Conservation (phyloP, 1,140 invertebrate species). For the Penaeus vannamei region DNA sequence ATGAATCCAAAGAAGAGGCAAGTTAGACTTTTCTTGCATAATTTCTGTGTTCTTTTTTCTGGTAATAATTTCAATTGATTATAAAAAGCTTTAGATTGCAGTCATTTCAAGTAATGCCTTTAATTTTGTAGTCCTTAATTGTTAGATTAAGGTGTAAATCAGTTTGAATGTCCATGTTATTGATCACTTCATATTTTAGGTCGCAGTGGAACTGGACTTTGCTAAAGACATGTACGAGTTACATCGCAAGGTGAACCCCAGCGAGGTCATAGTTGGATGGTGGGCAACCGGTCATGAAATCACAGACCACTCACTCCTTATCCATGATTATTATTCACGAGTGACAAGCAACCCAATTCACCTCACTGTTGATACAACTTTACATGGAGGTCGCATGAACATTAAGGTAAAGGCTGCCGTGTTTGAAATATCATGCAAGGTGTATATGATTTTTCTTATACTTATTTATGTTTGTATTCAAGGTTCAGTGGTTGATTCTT, state of each 20-base stretch:
- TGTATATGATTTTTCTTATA: too few species aligned
- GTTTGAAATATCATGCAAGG: background rate
- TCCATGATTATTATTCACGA: slow-evolving; percentile 96
- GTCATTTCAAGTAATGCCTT: too few species aligned
- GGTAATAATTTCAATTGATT: background rate
- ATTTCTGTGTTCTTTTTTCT: background rate
- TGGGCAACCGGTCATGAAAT: slow-evolving; percentile 97
- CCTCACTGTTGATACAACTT: slow-evolving; percentile 92
- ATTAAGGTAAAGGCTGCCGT: slow-evolving; percentile 56
- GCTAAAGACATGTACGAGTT: slow-evolving; percentile 95
- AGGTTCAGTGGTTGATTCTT: background rate
- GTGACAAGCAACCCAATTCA: slow-evolving; percentile 95
- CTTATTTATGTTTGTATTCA: background rate
- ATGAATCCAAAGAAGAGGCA: slow-evolving; percentile 91
- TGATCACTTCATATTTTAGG: slow-evolving; percentile 75
- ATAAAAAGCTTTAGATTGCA: too few species aligned
- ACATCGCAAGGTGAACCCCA: slow-evolving; percentile 91
- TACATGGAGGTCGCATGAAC: slow-evolving; percentile 83
- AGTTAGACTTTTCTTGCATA: background rate
- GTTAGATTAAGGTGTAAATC: background rate
- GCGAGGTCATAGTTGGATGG: slow-evolving; percentile 96
- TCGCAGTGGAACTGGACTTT: slow-evolving; percentile 96
- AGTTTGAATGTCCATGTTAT: slow-evolving; percentile 21
- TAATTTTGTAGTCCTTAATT: background rate
- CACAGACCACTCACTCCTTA: slow-evolving; percentile 95